Conservation (phyloP, 2,113 vertebrate species). For the Rhynchopsitta pachyrhyncha region DNA sequence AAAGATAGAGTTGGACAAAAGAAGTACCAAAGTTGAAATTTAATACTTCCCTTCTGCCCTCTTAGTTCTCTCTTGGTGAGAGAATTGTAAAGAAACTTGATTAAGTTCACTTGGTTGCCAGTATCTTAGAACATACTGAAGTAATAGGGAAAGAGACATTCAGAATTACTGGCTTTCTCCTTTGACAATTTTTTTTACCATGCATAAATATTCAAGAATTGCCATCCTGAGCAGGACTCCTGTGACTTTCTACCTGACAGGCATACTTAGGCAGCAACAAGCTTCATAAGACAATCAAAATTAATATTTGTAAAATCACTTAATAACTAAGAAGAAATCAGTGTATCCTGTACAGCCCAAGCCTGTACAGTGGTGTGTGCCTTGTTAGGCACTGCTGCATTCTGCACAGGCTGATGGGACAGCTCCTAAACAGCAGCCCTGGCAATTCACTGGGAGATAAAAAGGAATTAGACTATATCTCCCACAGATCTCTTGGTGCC, state of each 20-base stretch:
- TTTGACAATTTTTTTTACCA: background rate
- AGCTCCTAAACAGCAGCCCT: background rate
- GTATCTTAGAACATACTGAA: background rate
- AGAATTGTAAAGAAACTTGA: background rate
- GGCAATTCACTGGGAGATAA: background rate
- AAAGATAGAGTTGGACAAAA: background rate
- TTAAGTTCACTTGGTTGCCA: background rate
- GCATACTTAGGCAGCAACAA: background rate
- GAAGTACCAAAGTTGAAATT: background rate
- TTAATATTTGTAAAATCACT: background rate
- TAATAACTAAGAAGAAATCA: background rate
- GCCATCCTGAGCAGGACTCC: background rate
- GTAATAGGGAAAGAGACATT: background rate
- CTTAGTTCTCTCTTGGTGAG: background rate
- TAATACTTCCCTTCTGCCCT: background rate
- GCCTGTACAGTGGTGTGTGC: background rate
- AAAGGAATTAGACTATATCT: background rate
- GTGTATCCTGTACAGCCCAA: background rate
- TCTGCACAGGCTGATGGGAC: background rate
- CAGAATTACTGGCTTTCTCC: background rate
- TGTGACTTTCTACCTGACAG: background rate
- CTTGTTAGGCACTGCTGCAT: background rate
- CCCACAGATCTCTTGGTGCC: background rate
- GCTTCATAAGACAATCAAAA: background rate
- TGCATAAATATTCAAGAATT: background rate